Evolutionary conservation across 2,797 vertebrate genomes (phyloP).

Genomic region (Loris lydekkerianus): DNA sequence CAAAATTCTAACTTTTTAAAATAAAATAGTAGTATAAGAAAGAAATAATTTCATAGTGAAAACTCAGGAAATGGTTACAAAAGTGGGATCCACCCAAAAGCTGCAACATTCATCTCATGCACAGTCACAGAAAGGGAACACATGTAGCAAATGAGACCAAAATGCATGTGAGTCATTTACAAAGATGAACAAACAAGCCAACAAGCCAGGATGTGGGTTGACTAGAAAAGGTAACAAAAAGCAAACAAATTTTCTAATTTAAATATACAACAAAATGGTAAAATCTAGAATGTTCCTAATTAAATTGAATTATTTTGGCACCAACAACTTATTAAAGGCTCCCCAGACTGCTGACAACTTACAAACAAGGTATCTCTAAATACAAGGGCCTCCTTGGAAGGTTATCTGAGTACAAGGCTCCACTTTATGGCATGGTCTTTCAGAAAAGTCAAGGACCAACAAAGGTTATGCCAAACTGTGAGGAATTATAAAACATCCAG

Average conservation of each 20-base stretch:
- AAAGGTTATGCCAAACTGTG: background rate
- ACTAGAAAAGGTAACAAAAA: background rate
- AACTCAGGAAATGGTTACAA: background rate
- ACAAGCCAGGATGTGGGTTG: background rate
- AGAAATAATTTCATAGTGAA: background rate
- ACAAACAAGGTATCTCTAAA: background rate
- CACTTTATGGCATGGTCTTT: background rate
- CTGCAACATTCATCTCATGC: too few relatives aligned
- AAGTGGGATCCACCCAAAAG: background rate
- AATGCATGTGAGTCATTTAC: background rate
- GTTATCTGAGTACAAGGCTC: background rate
- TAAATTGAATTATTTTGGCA: background rate
- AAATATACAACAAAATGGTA: background rate
- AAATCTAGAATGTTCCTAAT: conserved; percentile 2
- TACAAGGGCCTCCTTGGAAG: background rate
- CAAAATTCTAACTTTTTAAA: background rate
- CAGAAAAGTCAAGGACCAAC: background rate
- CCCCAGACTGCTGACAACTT: background rate
- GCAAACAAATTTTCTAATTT: background rate
- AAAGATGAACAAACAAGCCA: background rate
- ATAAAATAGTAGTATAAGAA: background rate
- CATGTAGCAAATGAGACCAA: background rate
- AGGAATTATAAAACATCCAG: background rate
- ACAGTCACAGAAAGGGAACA: background rate
- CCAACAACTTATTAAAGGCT: background rate